phyloP scores from a whole-genome alignment of 2,888 invertebrate genomes.

The Junonia oenone region DNA sequence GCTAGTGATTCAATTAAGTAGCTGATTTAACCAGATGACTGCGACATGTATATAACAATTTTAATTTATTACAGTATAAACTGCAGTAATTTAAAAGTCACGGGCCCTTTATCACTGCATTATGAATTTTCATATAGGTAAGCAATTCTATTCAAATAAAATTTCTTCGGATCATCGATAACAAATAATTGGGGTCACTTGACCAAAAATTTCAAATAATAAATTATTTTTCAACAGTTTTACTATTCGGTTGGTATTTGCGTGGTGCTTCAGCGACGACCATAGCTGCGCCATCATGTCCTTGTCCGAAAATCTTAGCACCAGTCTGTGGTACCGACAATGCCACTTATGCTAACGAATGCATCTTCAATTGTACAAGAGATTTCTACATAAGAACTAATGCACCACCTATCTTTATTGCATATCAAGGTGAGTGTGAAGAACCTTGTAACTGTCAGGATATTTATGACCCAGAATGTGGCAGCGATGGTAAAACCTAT shows the following conservation, averaged over 20 bases:
- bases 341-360: constrained; percentile 27
- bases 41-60: no score
- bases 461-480: constrained; percentile 26
- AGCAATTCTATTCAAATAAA: no score
- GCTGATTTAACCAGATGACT: no score
- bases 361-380: constrained; percentile 26
- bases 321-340: constrained; percentile 30
- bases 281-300: constrained; percentile 12
- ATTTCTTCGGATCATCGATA: neutral
- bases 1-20: no score
- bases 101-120: no score
- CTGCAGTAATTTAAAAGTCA: neutral
- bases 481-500: constrained; percentile 29
- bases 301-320: constrained; percentile 15
- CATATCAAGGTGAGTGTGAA: constrained; percentile 21
- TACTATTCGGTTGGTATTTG: constrained; percentile 4
- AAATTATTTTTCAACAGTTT: constrained; percentile 4
- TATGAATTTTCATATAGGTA: constrained; percentile 20
- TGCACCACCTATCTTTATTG: constrained; percentile 5
- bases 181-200: neutral
- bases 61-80: neutral
- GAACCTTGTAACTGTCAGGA: constrained; percentile 26
- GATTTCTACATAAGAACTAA: constrained; percentile 9
- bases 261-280: neutral
- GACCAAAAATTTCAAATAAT: neutral